phyloP scores from a whole-genome alignment of 2,797 vertebrate species.

The Chaetophractus vellerosus region DNA sequence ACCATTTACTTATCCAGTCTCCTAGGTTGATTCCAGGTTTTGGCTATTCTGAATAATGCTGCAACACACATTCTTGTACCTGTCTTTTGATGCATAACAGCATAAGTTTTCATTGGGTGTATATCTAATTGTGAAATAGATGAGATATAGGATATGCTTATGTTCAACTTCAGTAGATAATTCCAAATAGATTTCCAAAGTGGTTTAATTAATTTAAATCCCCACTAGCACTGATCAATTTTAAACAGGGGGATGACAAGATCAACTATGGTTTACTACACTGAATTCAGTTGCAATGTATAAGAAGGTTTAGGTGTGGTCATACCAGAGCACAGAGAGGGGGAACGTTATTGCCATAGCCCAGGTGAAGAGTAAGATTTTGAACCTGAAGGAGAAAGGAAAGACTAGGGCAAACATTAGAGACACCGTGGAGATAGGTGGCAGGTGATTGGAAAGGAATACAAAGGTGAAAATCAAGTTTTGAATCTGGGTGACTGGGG shows the following conservation, averaged over 20 bases:
- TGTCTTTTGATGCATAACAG: not conserved
- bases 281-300: not conserved
- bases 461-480: slow-evolving; percentile 29
- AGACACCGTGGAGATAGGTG: not conserved
- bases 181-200: slow-evolving; percentile 31
- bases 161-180: slow-evolving; percentile 19
- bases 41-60: not conserved
- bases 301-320: not conserved
- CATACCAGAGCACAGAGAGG: not conserved
- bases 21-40: not conserved
- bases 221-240: not conserved
- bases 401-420: not conserved
- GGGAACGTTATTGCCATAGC: not conserved
- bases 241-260: not conserved
- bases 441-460: not conserved
- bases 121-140: not conserved
- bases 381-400: not conserved
- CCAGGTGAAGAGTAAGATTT: not conserved
- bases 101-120: not conserved
- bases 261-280: not conserved
- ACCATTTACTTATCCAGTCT: not conserved
- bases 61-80: not conserved
- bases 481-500: not conserved
- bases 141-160: not conserved
- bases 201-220: slow-evolving; percentile 42